Evolutionary conservation across 37 sponge, comb jelly and placozoan species (phyloP).

Genomic region (Beroe forskalii): DNA sequence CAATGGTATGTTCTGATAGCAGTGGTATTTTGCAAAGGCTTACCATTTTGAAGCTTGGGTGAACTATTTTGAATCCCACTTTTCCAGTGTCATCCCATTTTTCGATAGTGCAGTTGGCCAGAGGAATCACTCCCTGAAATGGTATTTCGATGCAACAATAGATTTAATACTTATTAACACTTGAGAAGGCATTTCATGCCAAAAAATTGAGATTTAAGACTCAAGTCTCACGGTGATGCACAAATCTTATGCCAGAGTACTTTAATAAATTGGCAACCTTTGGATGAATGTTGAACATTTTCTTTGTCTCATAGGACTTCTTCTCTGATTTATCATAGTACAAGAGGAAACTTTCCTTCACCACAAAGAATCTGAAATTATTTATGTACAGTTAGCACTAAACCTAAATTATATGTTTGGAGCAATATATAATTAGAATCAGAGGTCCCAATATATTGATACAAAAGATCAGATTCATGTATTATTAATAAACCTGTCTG

Average conservation of each 20-base stretch:
- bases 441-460: no score
- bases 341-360: conserved; percentile 96
- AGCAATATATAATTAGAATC: no score
- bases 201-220: no score
- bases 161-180: no score
- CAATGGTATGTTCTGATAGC: not conserved
- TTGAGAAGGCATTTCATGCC: no score
- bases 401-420: no score
- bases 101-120: conserved; percentile 84
- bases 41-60: conserved; percentile 30
- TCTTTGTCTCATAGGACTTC: conserved; percentile 75
- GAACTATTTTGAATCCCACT: conserved; percentile 27
- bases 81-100: conserved; percentile 68
- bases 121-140: conserved; percentile 88
- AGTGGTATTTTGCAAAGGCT: not conserved
- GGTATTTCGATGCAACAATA: not conserved
- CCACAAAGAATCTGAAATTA: conserved; percentile 93
- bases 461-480: no score
- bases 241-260: no score
- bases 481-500: no score
- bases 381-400: no score
- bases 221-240: no score
- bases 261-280: no score
- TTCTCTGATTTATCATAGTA: conserved; percentile 88
- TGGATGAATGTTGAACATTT: conserved; percentile 96